These are phyloP conservation scores for Orchesella cincta DNA, from an alignment of 1,140 invertebrate genomes.

Conservation along the genomic window DNA sequence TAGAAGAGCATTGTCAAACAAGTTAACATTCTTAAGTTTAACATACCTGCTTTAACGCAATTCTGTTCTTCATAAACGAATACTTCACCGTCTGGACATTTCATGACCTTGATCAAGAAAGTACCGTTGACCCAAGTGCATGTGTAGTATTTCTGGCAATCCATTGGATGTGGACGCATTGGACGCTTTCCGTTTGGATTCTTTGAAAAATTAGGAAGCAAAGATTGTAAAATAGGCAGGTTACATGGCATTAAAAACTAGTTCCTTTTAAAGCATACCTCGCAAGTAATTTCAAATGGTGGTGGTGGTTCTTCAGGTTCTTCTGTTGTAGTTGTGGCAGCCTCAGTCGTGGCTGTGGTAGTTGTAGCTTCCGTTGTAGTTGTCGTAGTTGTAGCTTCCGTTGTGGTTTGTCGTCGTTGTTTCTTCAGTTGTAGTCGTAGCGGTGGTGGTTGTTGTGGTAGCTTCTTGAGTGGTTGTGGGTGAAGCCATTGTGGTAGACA, in stretches of 20 bases:
- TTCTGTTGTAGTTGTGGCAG: constrained; percentile 28
- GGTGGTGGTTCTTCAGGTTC: constrained; percentile 21
- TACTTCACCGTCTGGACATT: constrained; percentile 40
- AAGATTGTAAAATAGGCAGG: no score
- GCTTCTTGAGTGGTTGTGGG: constrained; percentile 19
- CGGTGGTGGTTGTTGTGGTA: constrained; percentile 28
- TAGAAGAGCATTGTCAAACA: not conserved
- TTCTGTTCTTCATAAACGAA: constrained; percentile 45
- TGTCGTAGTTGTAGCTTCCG: constrained; percentile 29
- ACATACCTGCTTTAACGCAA: constrained; percentile 30
- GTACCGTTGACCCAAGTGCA: constrained; percentile 46
- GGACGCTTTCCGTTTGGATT: constrained; percentile 5
- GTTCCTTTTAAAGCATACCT: no score
- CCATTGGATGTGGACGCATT: constrained; percentile 48
- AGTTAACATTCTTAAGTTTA: not conserved
- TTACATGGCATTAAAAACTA: no score
- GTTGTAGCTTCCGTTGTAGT: constrained; percentile 30
- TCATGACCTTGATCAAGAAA: constrained; percentile 45
- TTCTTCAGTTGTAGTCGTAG: not conserved
- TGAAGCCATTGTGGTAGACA: not conserved
- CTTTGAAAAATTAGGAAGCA: not conserved
- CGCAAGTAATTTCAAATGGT: constrained; percentile 44
- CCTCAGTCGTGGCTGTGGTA: constrained; percentile 25
- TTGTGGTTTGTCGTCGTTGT: constrained; percentile 30
- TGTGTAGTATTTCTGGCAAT: constrained; percentile 48